Conservation (phyloP, 2,797 vertebrate genomes). For the Aphelocoma californica region DNA sequence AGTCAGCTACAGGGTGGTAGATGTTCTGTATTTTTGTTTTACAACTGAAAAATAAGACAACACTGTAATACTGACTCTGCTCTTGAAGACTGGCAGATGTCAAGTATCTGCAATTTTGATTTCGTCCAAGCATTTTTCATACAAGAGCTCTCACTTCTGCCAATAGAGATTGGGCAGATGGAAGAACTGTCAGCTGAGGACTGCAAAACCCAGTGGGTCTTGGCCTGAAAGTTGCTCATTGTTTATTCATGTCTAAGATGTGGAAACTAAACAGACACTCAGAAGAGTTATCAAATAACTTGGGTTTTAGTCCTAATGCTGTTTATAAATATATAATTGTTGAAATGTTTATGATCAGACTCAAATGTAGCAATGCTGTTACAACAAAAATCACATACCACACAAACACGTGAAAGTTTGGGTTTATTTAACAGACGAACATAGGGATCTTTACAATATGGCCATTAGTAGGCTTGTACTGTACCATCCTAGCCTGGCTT, state of each 20-base stretch:
- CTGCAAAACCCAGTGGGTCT: conserved; percentile 51
- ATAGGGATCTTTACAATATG: neutral
- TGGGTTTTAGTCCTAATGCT: neutral
- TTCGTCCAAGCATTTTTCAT: conserved; percentile 40
- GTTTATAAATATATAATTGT: conserved; percentile 23
- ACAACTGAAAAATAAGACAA: conserved; percentile 3
- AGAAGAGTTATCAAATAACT: conserved; percentile 23
- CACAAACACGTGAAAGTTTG: neutral
- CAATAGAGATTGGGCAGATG: conserved; percentile 59
- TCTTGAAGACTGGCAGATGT: conserved; percentile 36
- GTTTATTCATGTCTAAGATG: conserved; percentile 68
- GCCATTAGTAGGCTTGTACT: neutral
- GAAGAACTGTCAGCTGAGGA: conserved; percentile 41
- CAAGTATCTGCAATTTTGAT: conserved; percentile 19
- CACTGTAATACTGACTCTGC: neutral
- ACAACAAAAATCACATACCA: neutral
- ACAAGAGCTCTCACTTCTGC: conserved; percentile 31
- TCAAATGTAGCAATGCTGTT: neutral
- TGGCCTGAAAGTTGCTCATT: conserved; percentile 31
- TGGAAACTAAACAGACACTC: conserved; percentile 54
- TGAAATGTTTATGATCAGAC: neutral
- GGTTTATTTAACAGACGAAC: neutral
- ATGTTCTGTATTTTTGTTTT: neutral
- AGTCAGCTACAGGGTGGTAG: neutral
- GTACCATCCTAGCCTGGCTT: neutral